Evolutionary conservation across 2,888 invertebrate genomes (phyloP), one percentile per base, ranked within the genome.

Genomic region (Macaria liturata): DNA sequence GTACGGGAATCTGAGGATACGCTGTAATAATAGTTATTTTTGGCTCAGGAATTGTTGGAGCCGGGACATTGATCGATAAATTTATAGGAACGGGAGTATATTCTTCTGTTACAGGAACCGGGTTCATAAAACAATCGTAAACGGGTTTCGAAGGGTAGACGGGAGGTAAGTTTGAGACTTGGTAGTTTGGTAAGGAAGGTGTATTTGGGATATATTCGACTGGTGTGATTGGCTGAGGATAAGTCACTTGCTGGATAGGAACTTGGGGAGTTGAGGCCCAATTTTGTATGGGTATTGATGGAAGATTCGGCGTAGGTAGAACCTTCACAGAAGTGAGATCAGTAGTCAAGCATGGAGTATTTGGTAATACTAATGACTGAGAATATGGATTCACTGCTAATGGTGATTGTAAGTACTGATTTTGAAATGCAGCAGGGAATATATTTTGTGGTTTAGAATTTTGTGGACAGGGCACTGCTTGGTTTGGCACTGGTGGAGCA

Each of bases 11-110:
- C 43, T 66, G 53, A 44, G 59, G 57, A 42, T 66, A 49, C 34
- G 73, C 71, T 8, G 76, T 61, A 20, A 78, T 66, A 1, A 79
- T 59, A 30, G 75, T 70, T 66, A 80, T 68, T 32, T 61, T 63
- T 8, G 83, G 80, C 20, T 75, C 68, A 32, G 76, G 70, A n/a
- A 65, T 51, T 7, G 59, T 70, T 34, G 76, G 71, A 4, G 80
- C 59, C 48, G 84, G 81, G 34, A 84, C 51, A 51, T 77, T 81
- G 32, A 85, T 77, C 61, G 84, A 76, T 9, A 85, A 70, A 64
- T 68, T 79, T 49, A 84, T 63, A 3, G 86, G 84, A 34, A 65
- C 46, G 0, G 55, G 61, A 46, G 34, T 48, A 43, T 44, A 49
- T 7, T 53, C 55, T 5, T 63, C 55, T 47, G 40, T 9, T 7